phyloP scores from a whole-genome alignment of 2,797 vertebrate species.

The Danio aesculapii region DNA sequence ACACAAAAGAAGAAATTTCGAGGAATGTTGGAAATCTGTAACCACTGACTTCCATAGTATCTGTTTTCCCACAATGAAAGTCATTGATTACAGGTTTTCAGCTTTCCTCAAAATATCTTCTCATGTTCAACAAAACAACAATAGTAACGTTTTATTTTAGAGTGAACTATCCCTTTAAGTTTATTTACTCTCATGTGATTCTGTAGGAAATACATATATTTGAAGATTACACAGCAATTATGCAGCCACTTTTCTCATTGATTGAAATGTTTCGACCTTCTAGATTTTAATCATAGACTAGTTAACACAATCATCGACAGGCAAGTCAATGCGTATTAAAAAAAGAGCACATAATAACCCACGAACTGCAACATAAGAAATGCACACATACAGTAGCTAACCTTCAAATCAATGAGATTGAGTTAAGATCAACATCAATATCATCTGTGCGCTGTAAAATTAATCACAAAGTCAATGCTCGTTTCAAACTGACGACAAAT shows the following conservation, averaged over 20 bases:
- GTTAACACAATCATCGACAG: not conserved
- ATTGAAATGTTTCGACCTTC: not conserved
- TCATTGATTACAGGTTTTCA: no score
- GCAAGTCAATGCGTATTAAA: not conserved
- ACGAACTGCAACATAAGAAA: conserved; percentile 15
- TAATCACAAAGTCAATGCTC: conserved; percentile 46
- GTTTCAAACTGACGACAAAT: conserved; percentile 30
- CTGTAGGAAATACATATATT: not conserved
- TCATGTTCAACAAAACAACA: no score
- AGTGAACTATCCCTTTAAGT: no score
- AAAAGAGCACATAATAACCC: not conserved
- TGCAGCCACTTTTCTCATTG: not conserved
- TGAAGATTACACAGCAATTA: not conserved
- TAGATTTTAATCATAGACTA: not conserved
- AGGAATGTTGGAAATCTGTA: no score
- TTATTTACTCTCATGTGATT: not conserved
- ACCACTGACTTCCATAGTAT: no score
- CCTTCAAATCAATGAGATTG: not conserved
- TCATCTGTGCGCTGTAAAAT: conserved; percentile 1
- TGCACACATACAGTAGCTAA: no score
- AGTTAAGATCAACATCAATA: not conserved
- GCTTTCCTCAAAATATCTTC: no score
- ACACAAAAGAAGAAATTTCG: no score
- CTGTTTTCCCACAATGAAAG: no score
- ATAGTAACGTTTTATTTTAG: no score